Evolutionary conservation across 2,888 invertebrate species (phyloP).

Genomic region (Oscheius onirici): DNA sequence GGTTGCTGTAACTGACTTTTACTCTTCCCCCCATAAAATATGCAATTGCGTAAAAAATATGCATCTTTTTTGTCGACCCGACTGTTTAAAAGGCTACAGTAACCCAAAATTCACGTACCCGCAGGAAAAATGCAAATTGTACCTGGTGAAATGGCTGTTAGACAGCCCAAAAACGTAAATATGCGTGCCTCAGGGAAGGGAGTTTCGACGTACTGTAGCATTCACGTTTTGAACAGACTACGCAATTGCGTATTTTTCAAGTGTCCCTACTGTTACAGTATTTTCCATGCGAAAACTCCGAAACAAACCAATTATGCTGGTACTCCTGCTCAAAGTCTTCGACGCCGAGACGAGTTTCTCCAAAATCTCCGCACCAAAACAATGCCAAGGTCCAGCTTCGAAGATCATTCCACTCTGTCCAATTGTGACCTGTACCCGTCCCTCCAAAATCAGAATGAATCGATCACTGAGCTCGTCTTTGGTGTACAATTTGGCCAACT

Average conservation of each 20-base stretch:
- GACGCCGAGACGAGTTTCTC: conserved; percentile 47
- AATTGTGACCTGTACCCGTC: conserved; percentile 82
- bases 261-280: background rate
- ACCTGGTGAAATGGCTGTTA: no score
- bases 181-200: no score
- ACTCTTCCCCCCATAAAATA: background rate
- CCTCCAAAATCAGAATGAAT: conserved; percentile 93
- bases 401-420: conserved; percentile 84
- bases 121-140: no score
- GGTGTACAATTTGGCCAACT: conserved; percentile 71
- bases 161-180: no score
- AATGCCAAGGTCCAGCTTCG: conserved; percentile 94
- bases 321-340: conserved; percentile 48
- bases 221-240: no score
- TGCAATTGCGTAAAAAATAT: background rate
- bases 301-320: conserved; percentile 51
- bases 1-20: no score
- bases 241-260: no score
- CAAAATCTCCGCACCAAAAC: conserved; percentile 80
- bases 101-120: no score
- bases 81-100: no score
- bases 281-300: background rate
- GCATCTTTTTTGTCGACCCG: background rate
- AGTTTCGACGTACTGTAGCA: no score
- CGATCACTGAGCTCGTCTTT: conserved; percentile 78